Base-by-base conservation (phyloP, 2,888 invertebrate species). In the Seladonia tumulorum region DNA sequence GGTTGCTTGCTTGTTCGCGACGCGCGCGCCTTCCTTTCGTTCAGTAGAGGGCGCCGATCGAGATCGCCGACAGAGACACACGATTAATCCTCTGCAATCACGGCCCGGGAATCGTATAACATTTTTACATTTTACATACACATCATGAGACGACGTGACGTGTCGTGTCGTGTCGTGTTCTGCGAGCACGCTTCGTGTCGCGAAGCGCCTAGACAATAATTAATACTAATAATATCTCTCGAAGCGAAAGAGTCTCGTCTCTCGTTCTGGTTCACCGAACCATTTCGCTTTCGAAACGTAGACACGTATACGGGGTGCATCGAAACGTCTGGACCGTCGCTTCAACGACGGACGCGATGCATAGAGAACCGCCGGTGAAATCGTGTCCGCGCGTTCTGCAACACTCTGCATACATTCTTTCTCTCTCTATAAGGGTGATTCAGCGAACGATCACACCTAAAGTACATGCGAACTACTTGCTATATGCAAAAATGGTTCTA, bases 81-180 rank as follows among this genome's bases (percentile, higher is more conserved):
- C n/a, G n/a, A 75, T 84, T 53, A 75, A 85, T 66, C 75, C 84
- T 85, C 75, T 76, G 85, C 75, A 47, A 35, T 63, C 16, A 29
- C 35, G 29, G 29, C 3, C 57, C n/a, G n/a, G 57, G 57, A 16
- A 63, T 63, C 63, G 63, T 63, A 29, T 18, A 63, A 29, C 63
- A 16, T 63, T n/a, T 57, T 63, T 35, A 29, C 63, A 16, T 63
- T n/a, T 57, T 63, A 63, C 63, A 29, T 63, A 63, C 12, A 63
- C 16, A 18, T 29, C n/a, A 5, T 57, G 5, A 12, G 57, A 57
- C 57, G 57, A 57, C 53, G 22, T n/a, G n/a, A n/a, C 53, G 53
- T n/a, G 5, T 22, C 49, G 49, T 53, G 22, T 49, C 22, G 49
- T 8, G 42, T 8, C 8, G 8, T 49, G 7, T 8, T 8, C 8